Conservation (phyloP, 2,888 invertebrate genomes). For the Agrilus mali region DNA sequence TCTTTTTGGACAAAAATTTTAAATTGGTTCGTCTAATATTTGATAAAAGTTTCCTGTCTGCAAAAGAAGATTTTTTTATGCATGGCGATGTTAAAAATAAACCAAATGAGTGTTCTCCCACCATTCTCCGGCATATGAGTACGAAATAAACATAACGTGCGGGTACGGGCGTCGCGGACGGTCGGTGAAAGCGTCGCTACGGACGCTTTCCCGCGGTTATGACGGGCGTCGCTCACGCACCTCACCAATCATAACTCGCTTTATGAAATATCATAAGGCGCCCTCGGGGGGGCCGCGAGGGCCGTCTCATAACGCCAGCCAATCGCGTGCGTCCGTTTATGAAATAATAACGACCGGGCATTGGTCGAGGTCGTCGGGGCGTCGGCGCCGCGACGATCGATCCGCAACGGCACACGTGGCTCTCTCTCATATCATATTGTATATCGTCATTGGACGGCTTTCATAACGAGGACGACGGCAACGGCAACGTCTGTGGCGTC, state of each 20-base stretch:
- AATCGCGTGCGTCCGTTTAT: constrained; percentile 45
- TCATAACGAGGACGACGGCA: constrained; percentile 20
- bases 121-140: no score
- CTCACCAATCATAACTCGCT: constrained; percentile 26
- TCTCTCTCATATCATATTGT: constrained; percentile 31
- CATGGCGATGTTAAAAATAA: no score
- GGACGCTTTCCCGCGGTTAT: neutral
- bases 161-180: no score
- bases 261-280: constrained; percentile 28
- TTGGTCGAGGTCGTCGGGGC: constrained; percentile 38
- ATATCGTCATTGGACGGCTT: constrained; percentile 31
- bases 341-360: constrained; percentile 48
- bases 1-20: no score
- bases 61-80: no score
- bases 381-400: constrained; percentile 30
- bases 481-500: constrained; percentile 2
- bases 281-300: constrained; percentile 19
- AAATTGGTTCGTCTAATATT: no score
- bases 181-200: no score
- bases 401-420: constrained; percentile 27
- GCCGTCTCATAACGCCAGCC: constrained; percentile 36
- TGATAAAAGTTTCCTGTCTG: no score
- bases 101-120: no score
- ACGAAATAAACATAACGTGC: no score
- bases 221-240: constrained; percentile 16